Percentiles rank a stretch among this genome's conserved stretches.
phyloP scores from a whole-genome alignment of 2,113 vertebrate species.

The Elachura formosa region DNA sequence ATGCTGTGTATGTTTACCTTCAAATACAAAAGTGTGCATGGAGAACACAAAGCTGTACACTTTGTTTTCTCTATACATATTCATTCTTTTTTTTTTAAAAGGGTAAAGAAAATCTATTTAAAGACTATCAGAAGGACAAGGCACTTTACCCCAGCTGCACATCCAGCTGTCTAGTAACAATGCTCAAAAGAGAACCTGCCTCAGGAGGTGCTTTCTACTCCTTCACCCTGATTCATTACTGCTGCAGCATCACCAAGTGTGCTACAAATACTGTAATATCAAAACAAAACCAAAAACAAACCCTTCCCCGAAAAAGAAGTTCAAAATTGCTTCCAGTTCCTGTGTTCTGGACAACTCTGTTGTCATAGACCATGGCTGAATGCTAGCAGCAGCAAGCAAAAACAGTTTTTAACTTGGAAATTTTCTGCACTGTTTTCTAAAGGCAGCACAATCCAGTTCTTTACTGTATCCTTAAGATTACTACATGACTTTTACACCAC shows the following conservation, averaged over 20 bases:
- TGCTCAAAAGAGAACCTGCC: not conserved
- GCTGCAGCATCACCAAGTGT: not conserved
- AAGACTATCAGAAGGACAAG: not conserved
- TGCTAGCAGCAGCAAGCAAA: not conserved
- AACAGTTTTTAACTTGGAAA: not conserved
- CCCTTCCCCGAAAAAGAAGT: fast-evolving
- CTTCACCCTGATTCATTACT: not conserved
- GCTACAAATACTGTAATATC: not conserved
- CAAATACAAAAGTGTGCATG: not conserved
- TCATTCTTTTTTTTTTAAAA: not conserved
- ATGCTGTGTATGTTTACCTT: not conserved
- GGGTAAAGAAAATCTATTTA: not conserved
- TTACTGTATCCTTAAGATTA: not conserved
- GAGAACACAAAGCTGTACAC: not conserved
- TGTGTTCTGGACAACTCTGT: not conserved
- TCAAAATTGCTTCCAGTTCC: not conserved
- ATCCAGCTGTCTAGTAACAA: not conserved
- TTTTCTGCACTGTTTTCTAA: not conserved
- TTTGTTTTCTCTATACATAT: not conserved
- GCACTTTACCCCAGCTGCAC: not conserved
- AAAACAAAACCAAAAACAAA: fast-evolving
- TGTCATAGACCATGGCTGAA: not conserved
- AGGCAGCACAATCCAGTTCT: not conserved
- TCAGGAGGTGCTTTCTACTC: not conserved
- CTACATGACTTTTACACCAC: not conserved